Evolutionary conservation across 2,888 invertebrate species (phyloP).

Genomic region (Pollenia labialis): DNA sequence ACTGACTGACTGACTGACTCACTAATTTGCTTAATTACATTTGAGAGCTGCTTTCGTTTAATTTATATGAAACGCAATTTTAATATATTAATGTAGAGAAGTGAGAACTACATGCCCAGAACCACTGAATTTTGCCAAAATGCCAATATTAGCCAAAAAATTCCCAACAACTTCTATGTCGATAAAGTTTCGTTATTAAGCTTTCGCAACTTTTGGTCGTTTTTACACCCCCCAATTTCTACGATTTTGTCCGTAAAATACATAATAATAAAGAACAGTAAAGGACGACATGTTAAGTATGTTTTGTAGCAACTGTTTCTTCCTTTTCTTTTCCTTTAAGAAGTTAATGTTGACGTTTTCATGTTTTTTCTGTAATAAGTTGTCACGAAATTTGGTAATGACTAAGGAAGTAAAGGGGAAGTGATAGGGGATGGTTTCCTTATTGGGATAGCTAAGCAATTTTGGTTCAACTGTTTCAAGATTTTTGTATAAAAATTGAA

Average conservation of each 20-base stretch:
- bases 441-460: neutral
- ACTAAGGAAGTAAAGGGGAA: neutral
- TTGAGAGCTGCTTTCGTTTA: slow-evolving; percentile 20
- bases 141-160: no score
- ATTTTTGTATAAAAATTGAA: no score
- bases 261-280: slow-evolving; percentile 9
- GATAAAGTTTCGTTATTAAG: neutral
- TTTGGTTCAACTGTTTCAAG: no score
- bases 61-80: slow-evolving; percentile 19
- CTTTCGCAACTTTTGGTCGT: neutral
- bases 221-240: neutral
- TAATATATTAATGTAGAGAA: neutral
- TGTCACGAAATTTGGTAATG: slow-evolving; percentile 34
- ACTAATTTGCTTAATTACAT: slow-evolving; percentile 34
- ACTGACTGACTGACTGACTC: neutral
- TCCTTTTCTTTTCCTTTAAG: neutral
- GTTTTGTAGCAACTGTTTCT: slow-evolving; percentile 34
- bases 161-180: no score
- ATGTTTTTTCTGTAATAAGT: slow-evolving; percentile 33
- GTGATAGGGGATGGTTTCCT: neutral
- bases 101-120: neutral
- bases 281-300: slow-evolving; percentile 29
- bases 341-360: slow-evolving; percentile 54
- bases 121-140: neutral
- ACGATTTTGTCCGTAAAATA: neutral